A percentile compares a stretch with the other conserved stretches of the same genome.
Conservation (phyloP, 2,797 vertebrate genomes). For the Amphiprion clarkii region DNA sequence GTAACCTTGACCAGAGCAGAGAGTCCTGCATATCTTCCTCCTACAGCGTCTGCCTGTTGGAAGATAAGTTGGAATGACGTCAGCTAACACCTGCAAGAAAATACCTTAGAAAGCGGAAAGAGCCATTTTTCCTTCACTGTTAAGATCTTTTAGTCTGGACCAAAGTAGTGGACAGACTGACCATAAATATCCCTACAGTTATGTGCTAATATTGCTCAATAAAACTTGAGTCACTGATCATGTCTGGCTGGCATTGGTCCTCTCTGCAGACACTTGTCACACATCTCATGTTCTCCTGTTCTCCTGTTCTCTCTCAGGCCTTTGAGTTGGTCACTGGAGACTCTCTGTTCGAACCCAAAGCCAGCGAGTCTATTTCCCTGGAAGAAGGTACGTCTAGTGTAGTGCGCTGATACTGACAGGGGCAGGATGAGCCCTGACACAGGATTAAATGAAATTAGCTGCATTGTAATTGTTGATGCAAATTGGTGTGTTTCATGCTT, state of each 20-base stretch:
- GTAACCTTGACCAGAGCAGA: too few relatives aligned
- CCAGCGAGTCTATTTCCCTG: conserved; percentile 84
- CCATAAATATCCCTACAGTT: too few relatives aligned
- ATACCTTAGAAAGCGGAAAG: too few relatives aligned
- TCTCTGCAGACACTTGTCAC: background rate
- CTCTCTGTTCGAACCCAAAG: conserved; percentile 88
- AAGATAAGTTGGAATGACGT: too few relatives aligned
- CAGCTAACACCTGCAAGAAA: too few relatives aligned
- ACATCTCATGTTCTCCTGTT: conserved; percentile 6
- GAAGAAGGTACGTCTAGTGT: conserved; percentile 86
- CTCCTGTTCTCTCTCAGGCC: conserved; percentile 78
- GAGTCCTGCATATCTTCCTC: too few relatives aligned
- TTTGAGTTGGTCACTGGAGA: conserved; percentile 91
- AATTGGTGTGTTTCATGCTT: conserved; percentile 8
- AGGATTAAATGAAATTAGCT: conserved; percentile 40
- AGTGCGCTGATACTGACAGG: conserved; percentile 5
- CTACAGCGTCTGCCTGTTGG: too few relatives aligned
- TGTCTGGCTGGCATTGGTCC: background rate
- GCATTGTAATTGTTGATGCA: conserved; percentile 20
- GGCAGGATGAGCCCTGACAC: conserved; percentile 23
- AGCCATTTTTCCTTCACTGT: too few relatives aligned
- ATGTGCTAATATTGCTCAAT: too few relatives aligned
- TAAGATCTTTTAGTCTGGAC: too few relatives aligned
- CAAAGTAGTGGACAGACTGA: too few relatives aligned
- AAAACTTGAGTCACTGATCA: too few relatives aligned